Evolutionary conservation across 2,888 invertebrate genomes (phyloP).

Genomic region (Meloe dianella): DNA sequence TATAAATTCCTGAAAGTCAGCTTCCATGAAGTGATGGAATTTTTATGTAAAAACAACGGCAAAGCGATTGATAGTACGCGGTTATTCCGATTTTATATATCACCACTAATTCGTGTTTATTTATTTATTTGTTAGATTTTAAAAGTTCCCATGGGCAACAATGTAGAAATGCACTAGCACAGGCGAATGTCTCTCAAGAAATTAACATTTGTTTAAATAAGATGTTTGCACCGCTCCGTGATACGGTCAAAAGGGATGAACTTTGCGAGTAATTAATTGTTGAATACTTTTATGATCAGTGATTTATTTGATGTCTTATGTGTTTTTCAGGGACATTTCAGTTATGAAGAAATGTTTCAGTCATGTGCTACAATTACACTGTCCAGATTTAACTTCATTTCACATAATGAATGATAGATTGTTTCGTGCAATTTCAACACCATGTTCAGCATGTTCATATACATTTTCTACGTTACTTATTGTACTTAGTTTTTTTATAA

Average conservation of each 20-base stretch:
- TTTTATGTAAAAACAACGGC: slow-evolving; percentile 5
- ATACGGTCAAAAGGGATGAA: slow-evolving; percentile 14
- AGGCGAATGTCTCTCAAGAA: slow-evolving; percentile 1
- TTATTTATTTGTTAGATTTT: slow-evolving; percentile 16
- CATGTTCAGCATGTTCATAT: slow-evolving; percentile 12
- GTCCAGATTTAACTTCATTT: slow-evolving; percentile 19
- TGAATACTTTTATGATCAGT: background rate
- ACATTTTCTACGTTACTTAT: background rate
- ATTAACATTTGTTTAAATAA: slow-evolving; percentile 22
- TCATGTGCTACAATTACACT: slow-evolving; percentile 2
- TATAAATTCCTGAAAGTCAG: background rate
- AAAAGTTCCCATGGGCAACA: slow-evolving; percentile 22
- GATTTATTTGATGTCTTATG: background rate
- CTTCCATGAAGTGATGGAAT: slow-evolving; percentile 5
- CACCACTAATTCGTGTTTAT: background rate
- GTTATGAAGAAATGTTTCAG: slow-evolving; percentile 22
- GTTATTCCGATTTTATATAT: background rate
- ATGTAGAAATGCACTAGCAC: slow-evolving; percentile 15
- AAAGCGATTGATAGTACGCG: slow-evolving; percentile 23
- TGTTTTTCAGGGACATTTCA: slow-evolving; percentile 19
- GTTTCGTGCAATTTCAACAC: slow-evolving; percentile 19
- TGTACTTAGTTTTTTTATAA: background rate
- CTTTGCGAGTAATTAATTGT: slow-evolving; percentile 20
- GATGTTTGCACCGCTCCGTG: slow-evolving; percentile 16
- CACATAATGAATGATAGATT: slow-evolving; percentile 18